Conservation (phyloP, 2,888 invertebrate species). For the Adelphocoris suturalis region DNA sequence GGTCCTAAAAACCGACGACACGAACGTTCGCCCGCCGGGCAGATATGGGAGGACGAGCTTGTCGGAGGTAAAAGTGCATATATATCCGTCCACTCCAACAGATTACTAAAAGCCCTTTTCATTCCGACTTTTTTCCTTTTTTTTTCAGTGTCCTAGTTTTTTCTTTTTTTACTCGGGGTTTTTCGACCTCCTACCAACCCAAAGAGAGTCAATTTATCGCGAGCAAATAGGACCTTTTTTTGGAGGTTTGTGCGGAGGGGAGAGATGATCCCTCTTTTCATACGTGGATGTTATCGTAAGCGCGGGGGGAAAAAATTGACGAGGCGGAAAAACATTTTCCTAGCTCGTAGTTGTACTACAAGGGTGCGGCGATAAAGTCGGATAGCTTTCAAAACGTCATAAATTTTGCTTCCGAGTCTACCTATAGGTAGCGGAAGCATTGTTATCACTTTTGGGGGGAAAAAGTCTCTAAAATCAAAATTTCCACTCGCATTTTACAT, state of each 20-base stretch:
- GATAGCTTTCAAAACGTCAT: no score
- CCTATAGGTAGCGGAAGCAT: no score
- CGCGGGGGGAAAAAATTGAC: not conserved
- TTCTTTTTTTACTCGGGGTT: not conserved
- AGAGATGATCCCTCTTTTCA: not conserved
- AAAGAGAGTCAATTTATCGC: slow-evolving; percentile 10
- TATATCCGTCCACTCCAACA: not conserved
- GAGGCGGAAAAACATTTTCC: no score
- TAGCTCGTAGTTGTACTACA: no score
- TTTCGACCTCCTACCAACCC: not conserved
- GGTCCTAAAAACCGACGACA: slow-evolving; percentile 17
- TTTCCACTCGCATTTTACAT: no score
- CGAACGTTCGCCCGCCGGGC: not conserved
- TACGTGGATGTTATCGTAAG: not conserved
- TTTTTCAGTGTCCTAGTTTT: slow-evolving; percentile 7
- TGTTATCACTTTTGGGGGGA: no score
- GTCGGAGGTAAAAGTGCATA: slow-evolving; percentile 27
- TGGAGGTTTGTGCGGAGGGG: not conserved
- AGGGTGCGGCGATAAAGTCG: no score
- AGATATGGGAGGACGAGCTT: not conserved
- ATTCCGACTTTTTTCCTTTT: not conserved
- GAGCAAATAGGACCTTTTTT: slow-evolving; percentile 7
- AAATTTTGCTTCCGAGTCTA: no score
- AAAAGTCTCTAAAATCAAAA: no score
- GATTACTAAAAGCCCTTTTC: slow-evolving; percentile 25